Percentiles rank a stretch among this genome's conserved stretches.
Evolutionary conservation across 2,888 invertebrate genomes (phyloP).

Genomic region (Acleris emargana): DNA sequence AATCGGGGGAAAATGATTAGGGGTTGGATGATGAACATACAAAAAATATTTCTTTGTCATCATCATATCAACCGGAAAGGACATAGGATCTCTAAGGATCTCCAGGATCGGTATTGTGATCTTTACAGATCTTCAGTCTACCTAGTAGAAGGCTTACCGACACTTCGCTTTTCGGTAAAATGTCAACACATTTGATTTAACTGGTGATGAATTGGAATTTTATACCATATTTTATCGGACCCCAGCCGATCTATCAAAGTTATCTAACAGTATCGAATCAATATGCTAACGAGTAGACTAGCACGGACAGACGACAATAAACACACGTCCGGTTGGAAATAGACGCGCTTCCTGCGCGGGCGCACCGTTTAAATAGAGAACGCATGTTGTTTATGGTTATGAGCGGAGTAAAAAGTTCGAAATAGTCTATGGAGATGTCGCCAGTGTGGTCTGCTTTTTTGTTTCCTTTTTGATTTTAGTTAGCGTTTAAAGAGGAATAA

Average conservation of each 20-base stretch:
- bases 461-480: neutral
- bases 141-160: no score
- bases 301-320: slow-evolving; percentile 73
- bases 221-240: no score
- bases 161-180: no score
- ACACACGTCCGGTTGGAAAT: slow-evolving; percentile 80
- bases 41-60: no score
- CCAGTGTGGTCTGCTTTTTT: slow-evolving; percentile 5
- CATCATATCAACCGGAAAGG: no score
- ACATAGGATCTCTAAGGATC: no score
- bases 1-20: no score
- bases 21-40: no score
- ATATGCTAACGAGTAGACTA: slow-evolving; percentile 67
- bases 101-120: no score
- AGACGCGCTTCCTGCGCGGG: slow-evolving; percentile 74
- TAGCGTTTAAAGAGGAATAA: neutral
- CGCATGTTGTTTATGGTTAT: slow-evolving; percentile 35
- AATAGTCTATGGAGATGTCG: slow-evolving; percentile 20
- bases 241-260: slow-evolving; percentile 22
- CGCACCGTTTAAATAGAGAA: slow-evolving; percentile 36
- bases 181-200: no score
- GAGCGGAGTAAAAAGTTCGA: slow-evolving; percentile 16
- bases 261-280: slow-evolving; percentile 44
- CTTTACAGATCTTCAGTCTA: no score
- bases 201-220: no score